Base-by-base conservation (phyloP, 1,140 invertebrate species). In the Lordiphosa mommai region DNA sequence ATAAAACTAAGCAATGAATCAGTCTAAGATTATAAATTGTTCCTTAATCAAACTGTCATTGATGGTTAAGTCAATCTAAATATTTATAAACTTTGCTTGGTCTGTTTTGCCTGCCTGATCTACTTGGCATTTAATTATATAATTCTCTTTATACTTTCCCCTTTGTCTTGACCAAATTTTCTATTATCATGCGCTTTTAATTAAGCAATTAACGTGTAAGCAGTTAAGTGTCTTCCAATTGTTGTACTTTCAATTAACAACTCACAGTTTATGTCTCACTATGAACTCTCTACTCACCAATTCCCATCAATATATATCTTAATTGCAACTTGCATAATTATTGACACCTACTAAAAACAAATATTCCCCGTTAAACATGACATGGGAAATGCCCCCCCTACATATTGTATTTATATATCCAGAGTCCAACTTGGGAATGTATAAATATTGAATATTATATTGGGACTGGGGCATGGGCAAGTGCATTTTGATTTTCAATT, bases 371-470 rank as follows among this genome's bases (percentile, higher is more conserved):
- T 66, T 55, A 52, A 61, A 29, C 36, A 65, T 73, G 60, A 79
- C 59, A 73, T 58, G 73, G 74, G 74, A 79, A 79, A 73, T 80
- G 64, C 64, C 70, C 74, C 17, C 36, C 33, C 14, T n/a, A n/a
- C n/a, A n/a, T n/a, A n/a, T 40, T 12, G 30, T 17, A 10, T 23
- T 7, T 27, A 10, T 23, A 7, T 10, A 23, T 27, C 17, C 69
- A 43, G 49, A 57, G 59, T 60, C 52, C 55, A 47, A 59, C 29
- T 16, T 43, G 17, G 6, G 16, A 34, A 17, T 60, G 37, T 20
- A 47, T 41, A 43, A 13, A 64, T 30, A 29, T 27, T 27, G 6
- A 36, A 34, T 55, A 12, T n/a, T n/a, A n/a, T n/a, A n/a, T n/a
- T n/a, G 20, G 46, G 16, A 46, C 61, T 13, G 17, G 64, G 44